Percentiles rank a stretch among this genome's conserved stretches.
Evolutionary conservation across 2,888 invertebrate genomes (phyloP).

Genomic region (Gastrophysa polygoni): DNA sequence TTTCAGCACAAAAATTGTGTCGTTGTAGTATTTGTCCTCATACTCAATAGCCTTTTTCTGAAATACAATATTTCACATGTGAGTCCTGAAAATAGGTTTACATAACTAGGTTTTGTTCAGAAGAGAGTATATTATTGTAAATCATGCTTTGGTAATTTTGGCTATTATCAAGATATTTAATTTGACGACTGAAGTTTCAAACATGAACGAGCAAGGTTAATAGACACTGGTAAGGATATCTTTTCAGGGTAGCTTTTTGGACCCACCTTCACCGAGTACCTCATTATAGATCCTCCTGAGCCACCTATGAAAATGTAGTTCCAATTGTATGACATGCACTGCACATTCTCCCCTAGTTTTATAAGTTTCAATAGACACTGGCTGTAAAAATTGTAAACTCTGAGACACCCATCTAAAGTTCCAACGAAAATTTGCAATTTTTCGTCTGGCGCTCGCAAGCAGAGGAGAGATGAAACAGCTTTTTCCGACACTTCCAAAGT

Average conservation of each 20-base stretch:
- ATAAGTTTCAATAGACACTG: conserved; percentile 62
- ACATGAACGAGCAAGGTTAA: too few species aligned
- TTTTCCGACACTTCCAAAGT: conserved; percentile 65
- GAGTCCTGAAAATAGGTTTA: too few species aligned
- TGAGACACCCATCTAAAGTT: conserved; percentile 66
- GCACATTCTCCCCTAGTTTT: conserved; percentile 68
- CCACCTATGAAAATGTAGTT: conserved; percentile 75
- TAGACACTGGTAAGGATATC: too few species aligned
- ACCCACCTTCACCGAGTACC: conserved; percentile 70
- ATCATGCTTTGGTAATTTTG: too few species aligned
- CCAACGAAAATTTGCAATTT: conserved; percentile 65
- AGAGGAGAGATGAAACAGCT: conserved; percentile 67
- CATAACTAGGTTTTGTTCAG: too few species aligned
- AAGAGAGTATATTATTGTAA: too few species aligned
- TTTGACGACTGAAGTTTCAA: too few species aligned
- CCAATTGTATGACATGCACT: conserved; percentile 78
- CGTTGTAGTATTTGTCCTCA: conserved; percentile 62
- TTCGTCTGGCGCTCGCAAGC: conserved; percentile 53
- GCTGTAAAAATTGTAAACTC: conserved; percentile 66
- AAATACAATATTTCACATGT: too few species aligned
- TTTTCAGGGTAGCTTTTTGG: too few species aligned
- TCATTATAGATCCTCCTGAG: conserved; percentile 71
- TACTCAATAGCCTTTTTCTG: conserved; percentile 48
- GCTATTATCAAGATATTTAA: too few species aligned
- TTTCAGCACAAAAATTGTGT: conserved; percentile 71